These are phyloP conservation scores for Dallia pectoralis DNA, from an alignment of 2,797 vertebrate genomes.

Conservation along the genomic window DNA sequence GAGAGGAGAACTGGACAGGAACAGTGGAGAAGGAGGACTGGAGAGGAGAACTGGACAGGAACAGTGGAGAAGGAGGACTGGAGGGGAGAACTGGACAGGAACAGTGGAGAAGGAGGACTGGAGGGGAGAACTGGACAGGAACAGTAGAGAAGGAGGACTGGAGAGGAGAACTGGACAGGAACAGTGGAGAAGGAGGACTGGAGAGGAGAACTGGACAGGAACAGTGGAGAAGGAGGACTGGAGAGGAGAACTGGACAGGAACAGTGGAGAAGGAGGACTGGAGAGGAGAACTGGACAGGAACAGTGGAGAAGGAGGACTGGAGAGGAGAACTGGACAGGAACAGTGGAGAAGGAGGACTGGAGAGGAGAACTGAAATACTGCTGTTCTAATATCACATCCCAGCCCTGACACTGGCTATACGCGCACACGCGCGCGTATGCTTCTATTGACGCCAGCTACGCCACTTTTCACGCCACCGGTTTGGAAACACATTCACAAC, in stretches of 20 bases:
- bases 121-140: neutral
- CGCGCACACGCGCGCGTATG: neutral
- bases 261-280: conserved; percentile 66
- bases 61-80: conserved; percentile 55
- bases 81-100: neutral
- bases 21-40: conserved; percentile 48
- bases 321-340: no score
- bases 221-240: conserved; percentile 18
- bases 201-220: neutral
- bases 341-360: neutral
- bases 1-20: no score
- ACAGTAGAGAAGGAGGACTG: no score
- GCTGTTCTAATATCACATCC: neutral
- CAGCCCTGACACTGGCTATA: neutral
- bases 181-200: neutral
- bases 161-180: neutral
- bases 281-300: no score
- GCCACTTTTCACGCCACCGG: neutral
- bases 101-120: neutral
- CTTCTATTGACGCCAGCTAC: neutral
- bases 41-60: no score
- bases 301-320: conserved; percentile 57
- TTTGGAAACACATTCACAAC: neutral
- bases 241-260: no score
- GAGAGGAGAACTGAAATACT: neutral